phyloP scores from a whole-genome alignment of 2,797 vertebrate species.

The Melanotaenia pygmaea region DNA sequence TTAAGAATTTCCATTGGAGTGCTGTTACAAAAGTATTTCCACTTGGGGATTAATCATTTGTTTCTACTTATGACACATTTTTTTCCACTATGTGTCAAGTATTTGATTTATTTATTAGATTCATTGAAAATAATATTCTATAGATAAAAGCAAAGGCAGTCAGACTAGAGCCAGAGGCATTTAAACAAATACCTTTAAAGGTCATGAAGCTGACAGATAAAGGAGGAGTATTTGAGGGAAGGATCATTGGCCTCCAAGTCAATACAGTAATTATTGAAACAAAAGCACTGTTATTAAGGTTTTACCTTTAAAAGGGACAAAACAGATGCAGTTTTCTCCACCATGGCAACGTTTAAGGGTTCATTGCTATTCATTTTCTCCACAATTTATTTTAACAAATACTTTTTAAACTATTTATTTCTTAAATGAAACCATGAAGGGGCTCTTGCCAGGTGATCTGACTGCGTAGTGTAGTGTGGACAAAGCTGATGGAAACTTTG shows the following conservation, averaged over 20 bases:
- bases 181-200: conserved; percentile 23
- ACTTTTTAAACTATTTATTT: conserved; percentile 40
- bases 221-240: conserved; percentile 28
- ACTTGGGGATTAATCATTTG: background rate
- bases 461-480: conserved; percentile 28
- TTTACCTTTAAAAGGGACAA: conserved; percentile 40
- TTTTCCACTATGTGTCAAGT: background rate
- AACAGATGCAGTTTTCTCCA: conserved; percentile 18
- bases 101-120: conserved; percentile 10
- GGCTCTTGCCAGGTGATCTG: conserved; percentile 22
- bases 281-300: conserved; percentile 40
- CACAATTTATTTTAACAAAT: conserved; percentile 18
- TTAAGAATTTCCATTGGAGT: no score
- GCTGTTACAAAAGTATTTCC: background rate
- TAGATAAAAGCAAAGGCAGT: conserved; percentile 19
- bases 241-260: conserved; percentile 48
- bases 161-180: conserved; percentile 9
- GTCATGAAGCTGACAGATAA: conserved; percentile 43
- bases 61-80: background rate
- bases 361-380: conserved; percentile 30
- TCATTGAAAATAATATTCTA: background rate
- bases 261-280: conserved; percentile 63
- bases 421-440: conserved; percentile 36
- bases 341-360: conserved; percentile 35
- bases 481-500: conserved; percentile 4